Base-by-base conservation (phyloP, 2,797 vertebrate species). In the Microcaecilia unicolor region DNA sequence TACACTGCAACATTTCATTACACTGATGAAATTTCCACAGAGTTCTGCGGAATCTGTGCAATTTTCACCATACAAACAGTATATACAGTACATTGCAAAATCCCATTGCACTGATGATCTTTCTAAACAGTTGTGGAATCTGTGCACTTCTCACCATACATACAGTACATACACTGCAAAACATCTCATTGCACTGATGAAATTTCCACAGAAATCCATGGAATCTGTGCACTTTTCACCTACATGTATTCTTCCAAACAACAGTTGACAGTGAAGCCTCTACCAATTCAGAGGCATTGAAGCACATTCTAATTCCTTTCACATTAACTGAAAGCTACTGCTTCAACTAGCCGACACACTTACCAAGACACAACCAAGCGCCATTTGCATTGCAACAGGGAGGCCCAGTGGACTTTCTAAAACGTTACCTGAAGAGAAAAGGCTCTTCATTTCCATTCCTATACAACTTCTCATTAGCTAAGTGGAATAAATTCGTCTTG, bases 381-480 rank as follows among this genome's bases (percentile, higher is more conserved):
- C 58, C 38, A 68, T 85, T 83, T 79, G 67, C 79, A 84, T 78
- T 54, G 55, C 42, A 54, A 84, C 76, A 82, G n/a, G n/a, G 80
- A 63, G 41, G 63, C 40, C 49, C 53, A 62, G 64, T 60, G 69
- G 66, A 62, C 65, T 67, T 61, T 44, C 56, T 35, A 59, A 74
- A 77, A 71, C 54, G 55, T 55, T 37, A 15, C n/a, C 27, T 36
- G 17, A 21, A 55, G 46, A 44, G 79, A 81, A 77, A 61, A 73
- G 78, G 61, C 65, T 60, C 41, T 61, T 72, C 27, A 50, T 85
- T 88, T 83, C 85, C 89, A 89, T 85, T 58, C 84, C 73, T 86
- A 85, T 83, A 66, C 78, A 72, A 61, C 63, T 75, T 79, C 85
- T 91, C 80, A 74, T 95, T 94, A 92, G 82, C 83, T 86, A 84